Conservation (phyloP, 2,888 invertebrate species). For the Petrophora chlorosata region DNA sequence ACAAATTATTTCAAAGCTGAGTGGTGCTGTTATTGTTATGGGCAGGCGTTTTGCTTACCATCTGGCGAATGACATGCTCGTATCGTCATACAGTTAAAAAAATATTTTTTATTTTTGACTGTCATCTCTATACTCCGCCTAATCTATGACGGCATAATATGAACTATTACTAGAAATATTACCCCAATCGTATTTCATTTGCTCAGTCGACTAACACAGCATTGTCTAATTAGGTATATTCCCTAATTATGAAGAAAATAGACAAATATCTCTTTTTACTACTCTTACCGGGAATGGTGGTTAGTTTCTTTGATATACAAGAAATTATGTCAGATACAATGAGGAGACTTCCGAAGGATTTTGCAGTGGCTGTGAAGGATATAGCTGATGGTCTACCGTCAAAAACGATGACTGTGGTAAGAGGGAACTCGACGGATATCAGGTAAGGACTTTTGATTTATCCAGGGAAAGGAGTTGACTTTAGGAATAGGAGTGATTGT, state of each 20-base stretch:
- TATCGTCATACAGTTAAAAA: too few species aligned
- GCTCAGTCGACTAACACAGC: constrained; percentile 11
- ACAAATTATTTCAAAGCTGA: too few species aligned
- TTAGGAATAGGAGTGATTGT: too few species aligned
- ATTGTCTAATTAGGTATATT: constrained; percentile 22
- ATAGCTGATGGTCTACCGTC: constrained; percentile 68
- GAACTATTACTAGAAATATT: constrained; percentile 31
- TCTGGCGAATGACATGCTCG: too few species aligned
- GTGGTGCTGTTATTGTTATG: too few species aligned
- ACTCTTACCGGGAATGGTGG: constrained; percentile 26
- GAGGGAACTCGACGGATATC: constrained; percentile 70
- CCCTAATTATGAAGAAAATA: constrained; percentile 30
- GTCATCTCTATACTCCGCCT: constrained; percentile 12
- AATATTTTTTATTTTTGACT: background rate
- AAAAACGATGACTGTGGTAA: constrained; percentile 64
- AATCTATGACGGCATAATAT: constrained; percentile 22
- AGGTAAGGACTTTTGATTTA: constrained; percentile 45
- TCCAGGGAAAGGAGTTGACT: too few species aligned
- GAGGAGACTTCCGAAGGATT: constrained; percentile 58
- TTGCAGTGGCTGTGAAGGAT: constrained; percentile 70
- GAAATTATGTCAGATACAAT: constrained; percentile 57
- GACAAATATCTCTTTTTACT: constrained; percentile 36
- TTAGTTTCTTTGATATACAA: constrained; percentile 60
- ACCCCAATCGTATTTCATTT: constrained; percentile 21
- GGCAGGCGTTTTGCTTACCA: too few species aligned